Evolutionary conservation across 2,888 invertebrate species (phyloP), one percentile per base, ranked within the genome.

Genomic region (Dryobotodes eremita): DNA sequence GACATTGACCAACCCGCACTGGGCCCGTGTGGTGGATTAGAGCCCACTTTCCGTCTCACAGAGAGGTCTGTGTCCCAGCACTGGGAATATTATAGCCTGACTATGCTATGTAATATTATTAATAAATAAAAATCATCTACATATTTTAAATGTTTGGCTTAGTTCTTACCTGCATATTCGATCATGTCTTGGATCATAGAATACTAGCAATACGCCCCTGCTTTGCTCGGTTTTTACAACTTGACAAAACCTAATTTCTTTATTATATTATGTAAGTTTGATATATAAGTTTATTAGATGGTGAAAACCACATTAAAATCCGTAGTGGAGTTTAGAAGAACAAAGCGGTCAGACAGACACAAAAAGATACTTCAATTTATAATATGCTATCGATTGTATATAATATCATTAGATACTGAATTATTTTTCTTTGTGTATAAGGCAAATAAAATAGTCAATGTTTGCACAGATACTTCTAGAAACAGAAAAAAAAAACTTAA

Each of bases 401-500:
- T 66, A 59, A 20, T 65, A 50, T 55, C 3, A 65, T 50, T 13
- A 55, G 8, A 75, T 26, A 75, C 23, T 36, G 20, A 26, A 46
- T 57, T 50, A 55, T 53, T 64, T 59, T 31, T 17, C n/a, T 62
- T 53, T 70, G 36, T 65, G 8, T 36, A 11, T 6, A 48, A 55
- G 1, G n/a, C 46, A 76, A 73, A 13, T 55, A 71, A 68, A 59
- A 57, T 46, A 55, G 8, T 20, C 13, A 26, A 75, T 36, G 50
- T 77, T 75, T 72, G 71, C 64, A 79, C 84, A 75, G 53, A 69
- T 57, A 71, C 70, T 23, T 42, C 7, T 23, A 13, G 36, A 59
- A 76, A 71, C 50, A 71, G n/a, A n/a, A 3, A 74, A n/a, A 76
- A 77, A 66, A 68, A 75, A 61, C 50, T 68, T 36, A 64, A 55